phyloP scores from a whole-genome alignment of 2,113 vertebrate species.

The Atlantisia rogersi region DNA sequence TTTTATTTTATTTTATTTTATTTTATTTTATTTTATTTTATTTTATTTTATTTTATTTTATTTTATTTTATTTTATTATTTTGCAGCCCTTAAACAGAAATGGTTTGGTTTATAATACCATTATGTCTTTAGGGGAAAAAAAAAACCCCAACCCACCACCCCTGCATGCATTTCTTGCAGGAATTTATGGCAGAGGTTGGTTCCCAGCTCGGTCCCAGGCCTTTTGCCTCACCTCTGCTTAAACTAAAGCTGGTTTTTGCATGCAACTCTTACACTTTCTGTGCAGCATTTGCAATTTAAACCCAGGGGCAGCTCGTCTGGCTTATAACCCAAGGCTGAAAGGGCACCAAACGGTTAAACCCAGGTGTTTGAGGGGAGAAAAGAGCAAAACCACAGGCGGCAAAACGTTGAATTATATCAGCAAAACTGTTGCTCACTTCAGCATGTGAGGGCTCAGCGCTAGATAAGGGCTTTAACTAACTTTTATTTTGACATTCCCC shows the following conservation, averaged over 20 bases:
- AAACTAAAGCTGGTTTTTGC: background rate
- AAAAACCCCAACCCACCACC: too few species aligned
- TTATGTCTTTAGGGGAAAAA: background rate
- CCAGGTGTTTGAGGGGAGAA: background rate
- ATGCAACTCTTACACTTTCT: background rate
- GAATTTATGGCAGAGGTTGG: background rate
- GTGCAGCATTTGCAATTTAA: background rate
- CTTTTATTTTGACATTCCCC: constrained; percentile 61
- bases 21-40: background rate
- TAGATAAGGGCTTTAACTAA: background rate
- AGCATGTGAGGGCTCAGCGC: background rate
- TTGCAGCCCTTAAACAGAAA: background rate
- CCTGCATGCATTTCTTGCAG: background rate
- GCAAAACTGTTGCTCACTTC: background rate
- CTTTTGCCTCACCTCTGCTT: background rate
- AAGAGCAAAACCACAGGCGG: background rate
- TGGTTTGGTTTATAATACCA: background rate
- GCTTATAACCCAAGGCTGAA: background rate
- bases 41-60: background rate
- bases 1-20: background rate
- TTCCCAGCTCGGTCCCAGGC: background rate
- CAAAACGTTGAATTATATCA: background rate
- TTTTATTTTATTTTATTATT: too few species aligned
- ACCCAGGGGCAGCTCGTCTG: background rate
- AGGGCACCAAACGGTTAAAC: background rate